A percentile compares a stretch with the other conserved stretches of the same genome.
Evolutionary conservation across 2,113 vertebrate genomes (phyloP).

Genomic region (Xenopus tropicalis): UCB_Xtro_10.0 CM004449.2:107234001-107234500

Average conservation of each 20-base stretch:
- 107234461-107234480: no score
- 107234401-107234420: no score
- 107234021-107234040: neutral
- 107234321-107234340: no score
- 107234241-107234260: slow-evolving; percentile 9
- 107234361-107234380: no score
- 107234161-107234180: slow-evolving; percentile 25
- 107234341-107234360: no score
- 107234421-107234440: no score
- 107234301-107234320: neutral
- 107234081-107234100: neutral
- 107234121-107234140: slow-evolving; percentile 26
- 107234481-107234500: no score
- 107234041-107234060: neutral
- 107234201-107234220: slow-evolving; percentile 26
- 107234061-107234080: neutral
- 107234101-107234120: slow-evolving; percentile 8
- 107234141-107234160: slow-evolving; percentile 29
- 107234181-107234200: slow-evolving; percentile 17
- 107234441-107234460: no score
- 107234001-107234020: neutral
- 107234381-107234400: no score
- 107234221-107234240: slow-evolving; percentile 7
- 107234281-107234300: neutral
- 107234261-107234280: neutral